These are phyloP conservation scores for Apis laboriosa DNA, from an alignment of 1,140 invertebrate species.

Conservation along the genomic window DNA sequence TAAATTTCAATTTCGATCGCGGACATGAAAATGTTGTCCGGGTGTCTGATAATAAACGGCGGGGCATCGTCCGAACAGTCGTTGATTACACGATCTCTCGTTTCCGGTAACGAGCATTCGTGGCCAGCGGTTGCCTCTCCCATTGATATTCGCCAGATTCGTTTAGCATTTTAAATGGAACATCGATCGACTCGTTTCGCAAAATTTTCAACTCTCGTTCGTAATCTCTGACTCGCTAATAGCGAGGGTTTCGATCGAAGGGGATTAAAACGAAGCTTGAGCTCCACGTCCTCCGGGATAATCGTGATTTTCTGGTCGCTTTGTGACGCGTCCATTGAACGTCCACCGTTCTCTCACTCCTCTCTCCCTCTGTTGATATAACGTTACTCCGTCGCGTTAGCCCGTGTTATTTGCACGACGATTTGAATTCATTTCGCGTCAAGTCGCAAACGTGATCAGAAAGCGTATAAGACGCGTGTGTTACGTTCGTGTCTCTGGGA, in stretches of 20 bases:
- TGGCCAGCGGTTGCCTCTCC: not conserved
- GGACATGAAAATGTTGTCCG: not conserved
- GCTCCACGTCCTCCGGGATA: not conserved
- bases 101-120: slow-evolving; percentile 37
- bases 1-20: slow-evolving; percentile 17
- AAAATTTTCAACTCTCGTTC: not conserved
- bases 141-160: slow-evolving; percentile 1
- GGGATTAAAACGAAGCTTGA: not conserved
- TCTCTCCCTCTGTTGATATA: slow-evolving; percentile 6
- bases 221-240: slow-evolving; percentile 11
- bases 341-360: not conserved
- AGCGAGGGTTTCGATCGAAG: not conserved
- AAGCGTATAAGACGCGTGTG: slow-evolving; percentile 8
- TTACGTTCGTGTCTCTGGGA: not conserved
- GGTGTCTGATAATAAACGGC: slow-evolving; percentile 16
- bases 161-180: slow-evolving; percentile 29
- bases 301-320: slow-evolving; percentile 14
- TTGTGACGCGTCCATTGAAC: not conserved
- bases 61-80: slow-evolving; percentile 17
- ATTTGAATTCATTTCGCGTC: slow-evolving; percentile 48
- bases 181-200: not conserved
- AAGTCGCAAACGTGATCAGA: slow-evolving; percentile 41
- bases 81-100: slow-evolving; percentile 28
- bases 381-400: not conserved
- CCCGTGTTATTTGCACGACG: slow-evolving; percentile 28